Evolutionary conservation across 2,113 vertebrate genomes (phyloP), one percentile per base, ranked within the genome.

Genomic region (Saguinus midas): DNA sequence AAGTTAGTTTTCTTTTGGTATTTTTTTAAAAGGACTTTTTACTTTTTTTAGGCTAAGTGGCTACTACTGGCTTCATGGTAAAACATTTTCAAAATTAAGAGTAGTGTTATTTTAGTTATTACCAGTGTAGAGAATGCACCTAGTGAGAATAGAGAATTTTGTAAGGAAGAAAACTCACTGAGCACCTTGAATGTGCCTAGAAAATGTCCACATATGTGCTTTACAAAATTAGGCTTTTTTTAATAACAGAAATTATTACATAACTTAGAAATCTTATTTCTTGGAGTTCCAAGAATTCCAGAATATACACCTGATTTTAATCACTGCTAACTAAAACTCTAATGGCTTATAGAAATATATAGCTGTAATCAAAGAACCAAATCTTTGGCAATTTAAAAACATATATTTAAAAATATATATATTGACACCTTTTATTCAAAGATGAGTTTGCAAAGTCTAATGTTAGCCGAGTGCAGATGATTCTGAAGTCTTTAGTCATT

Each of bases 81-180:
- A 87, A 85, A 50, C 14, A 94, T 70, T 95, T 95, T 95, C 82
- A 96, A 87, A 94, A 83, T 83, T 43, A 88, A 89, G 12, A 94
- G 32, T 66, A 18, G 29, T 84, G 9, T 92, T 40, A 83, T 58
- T 95, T 93, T 35, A 78, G n/a, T 84, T 95, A 70, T 87, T 90
- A 68, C 23, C 81, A 75, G 21, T 66, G 29, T 96, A 76, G 23
- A 16, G 18, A 83, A 90, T 75, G 12, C 29, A 72, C 9, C 29
- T 25, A 52, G 11, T 80, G 14, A 79, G 32, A 80, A 75, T 45
- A 50, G 25, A 29, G 87, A 87, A 79, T 50, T 76, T 50, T 52
- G 2, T 87, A n/a, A 78, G 55, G 72, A 73, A 81, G 57, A 88
- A 94, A 70, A 66, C n/a, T 78, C n/a, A 64, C 20, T 72, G 61